Conservation (phyloP, 2,113 vertebrate genomes). For the Gymnobelideus leadbeateri region DNA sequence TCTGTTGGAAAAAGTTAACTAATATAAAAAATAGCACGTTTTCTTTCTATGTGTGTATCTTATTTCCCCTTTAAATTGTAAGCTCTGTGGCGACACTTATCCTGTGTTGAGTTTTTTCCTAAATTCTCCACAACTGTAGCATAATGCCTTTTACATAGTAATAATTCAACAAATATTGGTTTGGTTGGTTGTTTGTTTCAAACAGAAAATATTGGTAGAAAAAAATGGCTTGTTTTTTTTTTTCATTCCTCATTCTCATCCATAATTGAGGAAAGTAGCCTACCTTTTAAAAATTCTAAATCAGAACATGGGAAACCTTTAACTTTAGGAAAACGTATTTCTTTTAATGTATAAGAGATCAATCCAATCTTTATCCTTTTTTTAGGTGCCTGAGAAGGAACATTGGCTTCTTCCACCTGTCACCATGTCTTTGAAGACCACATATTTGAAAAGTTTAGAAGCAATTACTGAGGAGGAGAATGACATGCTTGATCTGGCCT, state of each 20-base stretch:
- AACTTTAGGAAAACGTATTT: neutral
- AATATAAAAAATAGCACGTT: neutral
- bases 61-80: slow-evolving; percentile 28
- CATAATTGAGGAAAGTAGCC: slow-evolving; percentile 10
- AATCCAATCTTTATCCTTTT: slow-evolving; percentile 43
- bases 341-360: no score
- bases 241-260: neutral
- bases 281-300: neutral
- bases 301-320: slow-evolving; percentile 6
- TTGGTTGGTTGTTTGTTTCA: neutral
- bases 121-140: neutral
- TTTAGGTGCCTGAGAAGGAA: slow-evolving; percentile 96
- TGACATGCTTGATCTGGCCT: slow-evolving; percentile 97
- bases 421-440: slow-evolving; percentile 96
- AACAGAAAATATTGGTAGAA: neutral
- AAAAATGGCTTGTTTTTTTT: neutral
- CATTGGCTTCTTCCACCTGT: slow-evolving; percentile 95
- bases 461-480: slow-evolving; percentile 95
- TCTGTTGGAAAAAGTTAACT: slow-evolving; percentile 26
- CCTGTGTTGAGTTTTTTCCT: neutral
- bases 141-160: slow-evolving; percentile 24
- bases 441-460: slow-evolving; percentile 91
- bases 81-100: neutral
- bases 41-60: neutral
- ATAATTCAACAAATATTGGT: neutral